Base-by-base conservation (phyloP, 2,797 vertebrate species). In the Alfaro cultratus region DNA sequence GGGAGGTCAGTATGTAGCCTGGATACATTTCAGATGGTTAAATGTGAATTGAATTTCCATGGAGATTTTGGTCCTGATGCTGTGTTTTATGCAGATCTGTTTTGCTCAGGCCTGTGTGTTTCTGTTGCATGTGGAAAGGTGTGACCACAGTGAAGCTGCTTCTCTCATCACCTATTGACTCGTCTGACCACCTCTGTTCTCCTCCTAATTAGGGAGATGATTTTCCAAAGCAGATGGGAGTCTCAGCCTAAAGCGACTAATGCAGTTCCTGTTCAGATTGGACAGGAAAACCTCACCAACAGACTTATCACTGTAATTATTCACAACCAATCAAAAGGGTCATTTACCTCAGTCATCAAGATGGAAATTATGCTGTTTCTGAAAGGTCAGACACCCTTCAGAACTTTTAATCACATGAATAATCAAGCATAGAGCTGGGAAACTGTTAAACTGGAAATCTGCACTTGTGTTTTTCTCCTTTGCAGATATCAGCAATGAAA, bases 171-270 rank as follows among this genome's bases (percentile, higher is more conserved):
- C 77, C 82, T 82, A 85, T 84, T 86, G 81, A 87, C 81, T 85
- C 80, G 87, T 85, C 71, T 81, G 81, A 85, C 86, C 80, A 78
- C 73, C 82, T 72, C 76, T 81, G 75, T 79, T 88, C 88, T 85
- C 41, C 62, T 78, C 41, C 62, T 78, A 87, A 93, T 91, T 86
- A 85, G 73, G 62, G 73, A 57, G 78, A 87, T 80, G 36, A 81
- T 87, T 85, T 87, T 64, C 57, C 36, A 55, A 84, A 89, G 77
- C 85, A 88, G 77, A 90, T 89, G 83, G 75, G 55, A 83, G 80
- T 73, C 77, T 85, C 31, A 55, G 46, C 36, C 55, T 64, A 73
- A 80, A 64, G 78, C 80, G 46, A 74, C 51, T 80, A 79, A 87
- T 81, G 55, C 46, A 62, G 49, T 76, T 80, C 77, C 5, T 49